Base-by-base conservation (phyloP, 2,113 vertebrate genomes). In the Zootoca vivipara region DNA sequence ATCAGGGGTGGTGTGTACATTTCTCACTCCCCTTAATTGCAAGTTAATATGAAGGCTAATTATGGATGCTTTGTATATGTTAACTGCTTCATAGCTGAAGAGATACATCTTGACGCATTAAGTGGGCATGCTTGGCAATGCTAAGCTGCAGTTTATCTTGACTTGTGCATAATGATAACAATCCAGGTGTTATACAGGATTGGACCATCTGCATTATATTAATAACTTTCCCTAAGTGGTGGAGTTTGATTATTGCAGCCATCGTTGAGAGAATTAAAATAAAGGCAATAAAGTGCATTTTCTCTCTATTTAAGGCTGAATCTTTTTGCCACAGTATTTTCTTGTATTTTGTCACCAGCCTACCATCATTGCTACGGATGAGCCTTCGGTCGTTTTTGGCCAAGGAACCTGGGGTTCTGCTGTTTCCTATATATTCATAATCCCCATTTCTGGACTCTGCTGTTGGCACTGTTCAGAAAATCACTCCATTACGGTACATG, bases 11-110 rank as follows among this genome's bases (percentile, higher is more conserved):
- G 94, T 93, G 92, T 85, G 92, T 90, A 79, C 75, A 0, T 83
- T 95, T 91, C 93, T 92, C 40, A 0, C 90, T 95, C 93, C 92
- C 95, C 93, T 94, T 94, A 93, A 93, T 93, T 91, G 93, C 91
- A 94, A 94, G 90, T 90, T 94, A 93, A 95, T 93, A 94, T 77
- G 81, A 85, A 92, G 88, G 75, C 94, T 95, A 91, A 95, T 95
- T 94, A 93, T 5, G 69, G 90, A 30, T 78, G 70, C 93, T 94
- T 85, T 79, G 77, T 72, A 78, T 74, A 33, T 79, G 82, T 96
- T 96, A 96, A 95, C 95, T 75, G 85, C 77, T 95, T 96, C 81
- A 0, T 74, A 73, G 52, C 95, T 87, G 92, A 74, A 86, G 91
- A 81, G 92, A 88, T 89, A 16, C 1, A 0, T 30, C 75, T 56